These are phyloP conservation scores for Eucera pruinosa DNA, from an alignment of 2,888 invertebrate species.

Conservation along the genomic window DNA sequence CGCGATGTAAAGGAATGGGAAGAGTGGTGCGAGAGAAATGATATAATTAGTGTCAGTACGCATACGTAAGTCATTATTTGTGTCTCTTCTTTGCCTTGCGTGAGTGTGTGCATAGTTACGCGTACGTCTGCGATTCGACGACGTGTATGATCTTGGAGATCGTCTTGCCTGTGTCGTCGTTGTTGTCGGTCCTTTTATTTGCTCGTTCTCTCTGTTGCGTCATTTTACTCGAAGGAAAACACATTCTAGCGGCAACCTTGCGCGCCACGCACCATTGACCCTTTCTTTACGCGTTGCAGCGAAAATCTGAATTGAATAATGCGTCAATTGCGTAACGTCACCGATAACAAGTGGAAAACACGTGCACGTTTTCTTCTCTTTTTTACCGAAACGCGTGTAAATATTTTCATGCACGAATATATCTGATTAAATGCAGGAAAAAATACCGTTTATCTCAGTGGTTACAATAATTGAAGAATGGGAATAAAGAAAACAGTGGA, in stretches of 20 bases:
- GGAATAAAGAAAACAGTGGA: too few relatives aligned
- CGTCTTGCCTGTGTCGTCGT: too few relatives aligned
- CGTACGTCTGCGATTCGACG: background rate
- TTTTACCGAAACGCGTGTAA: conserved; percentile 8
- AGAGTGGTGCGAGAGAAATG: conserved; percentile 5
- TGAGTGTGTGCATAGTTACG: too few relatives aligned
- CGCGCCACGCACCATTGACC: background rate
- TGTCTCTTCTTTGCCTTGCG: too few relatives aligned
- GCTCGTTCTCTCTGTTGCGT: conserved; percentile 43
- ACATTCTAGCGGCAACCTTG: conserved; percentile 1
- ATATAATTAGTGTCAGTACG: conserved; percentile 29
- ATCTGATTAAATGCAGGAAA: background rate
- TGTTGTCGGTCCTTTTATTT: conserved; percentile 18
- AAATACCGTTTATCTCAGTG: background rate
- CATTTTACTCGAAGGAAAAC: conserved; percentile 24
- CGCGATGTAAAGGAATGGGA: conserved; percentile 25
- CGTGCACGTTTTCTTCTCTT: conserved; percentile 19
- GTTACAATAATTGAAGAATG: too few relatives aligned
- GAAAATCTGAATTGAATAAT: conserved; percentile 39
- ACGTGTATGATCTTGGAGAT: background rate
- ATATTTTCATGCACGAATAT: background rate
- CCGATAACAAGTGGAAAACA: conserved; percentile 59
- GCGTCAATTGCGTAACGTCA: conserved; percentile 60
- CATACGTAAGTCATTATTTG: conserved; percentile 25
- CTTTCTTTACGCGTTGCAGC: background rate